These are phyloP conservation scores for Hippolais icterina DNA, from an alignment of 2,113 vertebrate genomes.

Conservation along the genomic window DNA sequence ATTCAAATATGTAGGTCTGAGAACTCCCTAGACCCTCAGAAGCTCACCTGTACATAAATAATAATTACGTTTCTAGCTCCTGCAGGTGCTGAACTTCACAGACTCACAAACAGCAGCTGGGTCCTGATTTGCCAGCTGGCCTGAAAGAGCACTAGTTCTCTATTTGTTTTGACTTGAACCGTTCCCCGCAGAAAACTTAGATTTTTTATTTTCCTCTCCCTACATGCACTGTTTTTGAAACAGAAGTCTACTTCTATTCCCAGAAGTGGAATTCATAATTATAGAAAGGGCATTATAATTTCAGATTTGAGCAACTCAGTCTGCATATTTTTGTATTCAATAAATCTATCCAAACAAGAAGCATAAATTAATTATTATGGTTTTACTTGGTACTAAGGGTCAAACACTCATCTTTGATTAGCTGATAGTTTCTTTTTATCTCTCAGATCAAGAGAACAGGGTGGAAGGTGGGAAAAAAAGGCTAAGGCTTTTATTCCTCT, in stretches of 20 bases:
- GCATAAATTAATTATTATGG: background rate
- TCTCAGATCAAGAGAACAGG: background rate
- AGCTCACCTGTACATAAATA: background rate
- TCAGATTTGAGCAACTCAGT: conserved; percentile 1
- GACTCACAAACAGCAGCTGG: background rate
- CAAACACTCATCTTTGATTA: background rate
- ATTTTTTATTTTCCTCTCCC: background rate
- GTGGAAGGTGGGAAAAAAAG: background rate
- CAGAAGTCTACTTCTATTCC: background rate
- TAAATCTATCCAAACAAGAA: background rate
- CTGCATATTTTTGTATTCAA: background rate
- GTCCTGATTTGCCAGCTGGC: background rate
- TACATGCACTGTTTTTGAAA: background rate
- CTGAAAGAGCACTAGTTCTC: background rate
- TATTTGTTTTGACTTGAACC: background rate
- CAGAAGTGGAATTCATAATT: background rate
- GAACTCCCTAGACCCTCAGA: background rate
- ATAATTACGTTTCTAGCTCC: background rate
- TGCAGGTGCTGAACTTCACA: background rate
- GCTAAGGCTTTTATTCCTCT: background rate
- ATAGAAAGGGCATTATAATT: background rate
- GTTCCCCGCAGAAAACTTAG: background rate
- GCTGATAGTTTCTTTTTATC: background rate
- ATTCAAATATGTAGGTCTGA: background rate
- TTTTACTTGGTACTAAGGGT: background rate